Conservation (phyloP, 2,113 vertebrate species). For the Ellobius talpinus region DNA sequence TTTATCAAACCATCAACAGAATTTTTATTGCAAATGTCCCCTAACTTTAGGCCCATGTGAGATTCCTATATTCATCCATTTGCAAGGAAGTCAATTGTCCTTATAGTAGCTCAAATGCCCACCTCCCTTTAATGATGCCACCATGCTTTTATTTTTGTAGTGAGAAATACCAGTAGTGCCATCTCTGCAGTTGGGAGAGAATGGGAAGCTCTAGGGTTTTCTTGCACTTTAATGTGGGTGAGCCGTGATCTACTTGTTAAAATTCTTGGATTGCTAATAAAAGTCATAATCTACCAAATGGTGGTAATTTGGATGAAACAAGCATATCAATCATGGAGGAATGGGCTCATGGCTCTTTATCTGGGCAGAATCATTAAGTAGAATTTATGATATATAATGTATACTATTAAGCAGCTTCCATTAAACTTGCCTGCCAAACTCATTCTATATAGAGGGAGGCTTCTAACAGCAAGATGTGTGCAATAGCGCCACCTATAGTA, state of each 20-base stretch:
- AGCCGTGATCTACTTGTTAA: slow-evolving; percentile 77
- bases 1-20: slow-evolving; percentile 27
- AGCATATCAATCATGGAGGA: slow-evolving; percentile 77
- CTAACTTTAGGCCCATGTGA: slow-evolving; percentile 1
- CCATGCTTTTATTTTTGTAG: slow-evolving; percentile 71
- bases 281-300: slow-evolving; percentile 82
- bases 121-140: slow-evolving; percentile 62
- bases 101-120: slow-evolving; percentile 4
- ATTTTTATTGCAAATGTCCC: slow-evolving; percentile 31
- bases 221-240: slow-evolving; percentile 67
- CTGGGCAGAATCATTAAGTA: slow-evolving; percentile 81
- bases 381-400: slow-evolving; percentile 77
- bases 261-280: slow-evolving; percentile 82
- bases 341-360: slow-evolving; percentile 80
- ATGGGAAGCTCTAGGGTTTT: slow-evolving; percentile 74
- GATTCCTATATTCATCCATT: background rate
- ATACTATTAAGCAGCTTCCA: slow-evolving; percentile 74
- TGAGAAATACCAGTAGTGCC: slow-evolving; percentile 51
- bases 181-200: slow-evolving; percentile 66
- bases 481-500: slow-evolving; percentile 74
- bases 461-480: slow-evolving; percentile 70
- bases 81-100: slow-evolving; percentile 15
- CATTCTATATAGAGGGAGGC: background rate
- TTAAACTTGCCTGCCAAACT: slow-evolving; percentile 78
- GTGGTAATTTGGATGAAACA: slow-evolving; percentile 83